Conservation (phyloP, 2,888 invertebrate species). For the Anodontia alba region DNA sequence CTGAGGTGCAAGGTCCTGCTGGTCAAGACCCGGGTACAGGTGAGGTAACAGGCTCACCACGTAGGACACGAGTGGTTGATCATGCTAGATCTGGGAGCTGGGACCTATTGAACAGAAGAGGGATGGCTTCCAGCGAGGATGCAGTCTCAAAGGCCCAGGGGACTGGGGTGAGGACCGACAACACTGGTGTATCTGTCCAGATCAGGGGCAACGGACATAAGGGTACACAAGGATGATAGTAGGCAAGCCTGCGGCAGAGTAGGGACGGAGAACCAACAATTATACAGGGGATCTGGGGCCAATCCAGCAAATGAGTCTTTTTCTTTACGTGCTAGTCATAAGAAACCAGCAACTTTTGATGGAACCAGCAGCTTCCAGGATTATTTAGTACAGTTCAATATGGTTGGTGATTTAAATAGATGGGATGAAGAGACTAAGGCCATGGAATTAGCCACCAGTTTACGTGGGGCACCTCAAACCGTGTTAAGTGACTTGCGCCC, state of each 20-base stretch:
- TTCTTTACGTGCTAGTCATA: background rate
- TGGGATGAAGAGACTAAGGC: conserved; percentile 24
- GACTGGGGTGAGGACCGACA: background rate
- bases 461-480: conserved; percentile 30
- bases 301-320: background rate
- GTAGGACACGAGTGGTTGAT: background rate
- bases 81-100: background rate
- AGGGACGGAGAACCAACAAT: background rate
- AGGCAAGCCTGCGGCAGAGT: background rate
- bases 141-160: background rate
- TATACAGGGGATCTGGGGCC: background rate
- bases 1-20: background rate
- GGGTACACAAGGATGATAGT: background rate
- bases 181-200: background rate
- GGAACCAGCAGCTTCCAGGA: conserved; percentile 25
- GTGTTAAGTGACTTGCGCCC: conserved; percentile 21
- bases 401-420: conserved; percentile 15
- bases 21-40: background rate
- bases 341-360: conserved; percentile 27
- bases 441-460: conserved; percentile 27
- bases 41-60: background rate
- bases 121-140: background rate
- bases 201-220: background rate
- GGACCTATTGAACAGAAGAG: background rate
- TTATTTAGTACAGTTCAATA: conserved; percentile 34